Base-by-base conservation (phyloP, 2,797 vertebrate species). In the Pangasius djambal region DNA sequence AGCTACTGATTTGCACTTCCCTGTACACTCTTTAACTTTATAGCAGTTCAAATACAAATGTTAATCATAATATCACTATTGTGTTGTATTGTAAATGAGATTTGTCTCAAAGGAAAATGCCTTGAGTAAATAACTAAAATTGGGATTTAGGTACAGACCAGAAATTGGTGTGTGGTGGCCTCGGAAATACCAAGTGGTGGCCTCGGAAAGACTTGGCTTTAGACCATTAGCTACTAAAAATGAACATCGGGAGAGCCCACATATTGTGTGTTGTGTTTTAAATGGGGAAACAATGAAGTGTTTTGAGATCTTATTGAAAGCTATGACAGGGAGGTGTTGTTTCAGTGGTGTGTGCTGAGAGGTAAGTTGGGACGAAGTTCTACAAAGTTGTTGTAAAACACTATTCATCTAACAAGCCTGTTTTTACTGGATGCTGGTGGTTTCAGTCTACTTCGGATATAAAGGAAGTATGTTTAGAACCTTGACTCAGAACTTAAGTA, bases 401-500 rank as follows among this genome's bases (percentile, higher is more conserved):
- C 18, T 50, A 15, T 31, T 59, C 34, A 18, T 15, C n/a, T 22
- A 86, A 85, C 13, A 63, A 67, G 59, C 55, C 13, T 67, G 86
- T 25, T 52, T 67, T 55, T 63, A 59, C 85, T 28, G 50, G 69
- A 86, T 74, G 52, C 83, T 85, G 63, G 83, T 70, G 63, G 65
- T 52, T 85, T 52, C 15, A 3, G 48, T 69, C 31, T 22, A 52
- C 48, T 69, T 70, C 25, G 9, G 81, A 40, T 61, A 40, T 63
- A 15, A 83, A 61, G 57, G 22, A 65, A n/a, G 13, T 31, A 83
- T 83, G 40, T 67, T 67, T 50, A 67, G 61, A 67, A 28, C 82
- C 82, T 83, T 83, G 61, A 83, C 40, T 67, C 82, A 67, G 37
- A 83, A 83, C 81, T 28, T 44, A 69, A 63, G 81, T 28, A 16